A percentile compares a stretch with the other conserved stretches of the same genome.
These are phyloP conservation scores for Maconellicoccus hirsutus DNA, from an alignment of 1,140 invertebrate species.

Conservation along the genomic window DNA sequence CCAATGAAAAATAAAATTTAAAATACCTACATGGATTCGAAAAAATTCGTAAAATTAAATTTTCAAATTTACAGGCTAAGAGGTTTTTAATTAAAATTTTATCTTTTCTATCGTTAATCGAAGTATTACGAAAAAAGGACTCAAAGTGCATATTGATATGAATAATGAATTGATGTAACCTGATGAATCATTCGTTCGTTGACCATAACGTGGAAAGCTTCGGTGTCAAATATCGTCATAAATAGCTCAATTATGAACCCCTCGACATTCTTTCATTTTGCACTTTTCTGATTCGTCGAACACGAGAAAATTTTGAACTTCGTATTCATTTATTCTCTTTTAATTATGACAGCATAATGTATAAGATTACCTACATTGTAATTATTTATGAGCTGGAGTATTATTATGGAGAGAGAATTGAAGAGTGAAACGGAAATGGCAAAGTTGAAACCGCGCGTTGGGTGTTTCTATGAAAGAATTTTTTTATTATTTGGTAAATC, in stretches of 20 bases:
- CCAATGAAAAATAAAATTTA: no score
- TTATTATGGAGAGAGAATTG: background rate
- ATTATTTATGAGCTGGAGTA: background rate
- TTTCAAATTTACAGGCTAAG: no score
- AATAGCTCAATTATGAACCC: background rate
- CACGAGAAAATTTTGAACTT: background rate
- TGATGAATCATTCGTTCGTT: no score
- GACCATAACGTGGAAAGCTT: no score
- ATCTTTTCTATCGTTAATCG: no score
- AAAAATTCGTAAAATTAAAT: no score
- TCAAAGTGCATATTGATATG: no score
- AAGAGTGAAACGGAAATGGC: background rate
- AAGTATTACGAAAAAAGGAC: no score
- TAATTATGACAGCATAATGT: conserved; percentile 15
- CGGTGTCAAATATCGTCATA: background rate
- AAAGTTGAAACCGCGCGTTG: background rate
- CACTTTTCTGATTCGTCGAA: background rate
- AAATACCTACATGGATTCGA: no score
- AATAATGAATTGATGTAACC: no score
- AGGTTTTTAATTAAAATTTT: no score
- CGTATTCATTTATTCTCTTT: conserved; percentile 14
- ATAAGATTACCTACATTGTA: conserved; percentile 18
- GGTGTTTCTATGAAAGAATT: background rate
- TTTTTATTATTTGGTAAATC: background rate
- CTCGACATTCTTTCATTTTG: background rate